phyloP scores from a whole-genome alignment of 2,797 vertebrate species.

The Columba guinea region DNA sequence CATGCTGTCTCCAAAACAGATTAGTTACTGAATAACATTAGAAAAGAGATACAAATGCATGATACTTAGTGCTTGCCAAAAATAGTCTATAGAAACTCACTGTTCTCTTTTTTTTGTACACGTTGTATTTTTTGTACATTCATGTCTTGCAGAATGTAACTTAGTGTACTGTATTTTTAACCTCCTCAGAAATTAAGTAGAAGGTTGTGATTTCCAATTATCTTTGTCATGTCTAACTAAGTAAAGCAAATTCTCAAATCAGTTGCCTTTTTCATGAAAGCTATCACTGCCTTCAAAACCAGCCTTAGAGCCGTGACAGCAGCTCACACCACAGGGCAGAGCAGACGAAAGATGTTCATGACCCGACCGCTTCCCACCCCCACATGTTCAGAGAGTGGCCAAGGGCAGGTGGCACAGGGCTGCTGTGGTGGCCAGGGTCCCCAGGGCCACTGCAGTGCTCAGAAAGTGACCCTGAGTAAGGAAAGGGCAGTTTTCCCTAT shows the following conservation, averaged over 20 bases:
- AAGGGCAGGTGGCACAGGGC: not conserved
- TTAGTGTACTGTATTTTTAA: not conserved
- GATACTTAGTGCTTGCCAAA: not conserved
- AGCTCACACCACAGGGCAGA: not conserved
- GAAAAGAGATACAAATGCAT: not conserved
- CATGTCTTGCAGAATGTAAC: not conserved
- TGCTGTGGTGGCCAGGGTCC: not conserved
- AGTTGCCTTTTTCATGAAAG: not conserved
- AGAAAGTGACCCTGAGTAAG: not conserved
- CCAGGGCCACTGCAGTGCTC: not conserved
- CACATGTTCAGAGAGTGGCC: accelerated
- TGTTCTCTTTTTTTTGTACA: not conserved
- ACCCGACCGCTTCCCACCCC: not conserved
- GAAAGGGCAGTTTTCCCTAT: not conserved
- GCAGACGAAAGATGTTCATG: not conserved
- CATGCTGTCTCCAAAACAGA: not conserved
- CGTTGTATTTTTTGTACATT: not conserved
- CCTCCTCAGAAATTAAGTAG: not conserved
- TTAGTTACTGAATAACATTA: not conserved
- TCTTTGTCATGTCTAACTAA: not conserved
- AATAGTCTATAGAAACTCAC: not conserved
- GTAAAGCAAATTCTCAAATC: not conserved
- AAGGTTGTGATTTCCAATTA: not conserved
- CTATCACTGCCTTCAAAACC: not conserved
- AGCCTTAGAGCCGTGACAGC: not conserved